Conservation (phyloP, 2,113 vertebrate genomes). For the Vulpes lagopus region DNA sequence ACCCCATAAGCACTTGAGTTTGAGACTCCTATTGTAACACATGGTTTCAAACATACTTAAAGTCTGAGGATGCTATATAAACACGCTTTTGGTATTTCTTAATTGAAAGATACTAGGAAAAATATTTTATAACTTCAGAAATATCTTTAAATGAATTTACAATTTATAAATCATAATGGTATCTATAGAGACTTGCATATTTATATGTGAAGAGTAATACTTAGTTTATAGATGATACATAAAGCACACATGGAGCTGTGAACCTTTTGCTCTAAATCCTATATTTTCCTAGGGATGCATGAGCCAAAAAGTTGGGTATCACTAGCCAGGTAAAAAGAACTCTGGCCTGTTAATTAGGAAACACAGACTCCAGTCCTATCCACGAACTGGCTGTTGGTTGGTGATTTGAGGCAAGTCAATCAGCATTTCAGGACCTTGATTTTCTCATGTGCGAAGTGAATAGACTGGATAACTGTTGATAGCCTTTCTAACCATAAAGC, state of each 20-base stretch:
- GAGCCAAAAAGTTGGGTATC: not conserved
- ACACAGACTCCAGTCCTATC: not conserved
- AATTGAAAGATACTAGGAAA: not conserved
- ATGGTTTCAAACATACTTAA: not conserved
- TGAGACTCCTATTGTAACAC: not conserved
- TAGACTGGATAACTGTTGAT: not conserved
- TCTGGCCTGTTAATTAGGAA: not conserved
- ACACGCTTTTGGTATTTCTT: not conserved
- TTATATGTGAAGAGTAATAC: not conserved
- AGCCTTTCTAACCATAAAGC: not conserved
- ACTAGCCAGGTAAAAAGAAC: not conserved
- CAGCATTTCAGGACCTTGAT: not conserved
- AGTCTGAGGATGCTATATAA: not conserved
- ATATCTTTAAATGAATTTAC: slow-evolving; percentile 44
- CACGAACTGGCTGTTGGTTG: not conserved
- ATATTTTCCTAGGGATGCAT: not conserved
- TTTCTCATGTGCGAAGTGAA: slow-evolving; percentile 9
- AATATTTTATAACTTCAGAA: not conserved
- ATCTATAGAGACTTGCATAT: not conserved
- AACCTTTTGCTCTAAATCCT: not conserved
- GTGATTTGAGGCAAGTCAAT: not conserved
- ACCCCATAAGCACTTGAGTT: not conserved
- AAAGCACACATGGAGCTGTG: not conserved
- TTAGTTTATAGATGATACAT: not conserved
- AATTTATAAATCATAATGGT: slow-evolving; percentile 17